Base-by-base conservation (phyloP, 2,797 vertebrate genomes). In the Pantherophis vulpinus region DNA sequence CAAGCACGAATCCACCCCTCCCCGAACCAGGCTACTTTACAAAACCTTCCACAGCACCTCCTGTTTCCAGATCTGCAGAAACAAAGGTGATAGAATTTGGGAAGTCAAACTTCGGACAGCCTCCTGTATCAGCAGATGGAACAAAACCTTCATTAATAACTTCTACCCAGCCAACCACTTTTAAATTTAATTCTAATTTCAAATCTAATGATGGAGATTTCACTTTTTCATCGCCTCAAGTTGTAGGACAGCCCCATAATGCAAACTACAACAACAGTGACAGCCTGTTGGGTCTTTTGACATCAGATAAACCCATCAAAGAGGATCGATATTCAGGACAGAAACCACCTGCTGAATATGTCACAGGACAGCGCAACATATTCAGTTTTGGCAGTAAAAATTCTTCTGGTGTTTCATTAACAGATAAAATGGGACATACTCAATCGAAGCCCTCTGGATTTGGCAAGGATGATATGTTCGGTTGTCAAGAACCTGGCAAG, bases 1-100 rank as follows among this genome's bases (percentile, higher is more conserved):
- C 98, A 93, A 98, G 97, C 93, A 98, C 98, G 70, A 99, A 99
- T 94, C 99, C 99, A 79, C 97, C 98, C 0, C 97, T 99, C 83
- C 99, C 99, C 88, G 99, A 99, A 95, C 99, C 99, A 87, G 99
- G 99, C 14, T 99, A 99, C 97, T 99, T 99, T 96, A 99, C 99
- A 89, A 99, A 99, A 94, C 98, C 98, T 54, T 96, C 98, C 25
- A 94, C 97, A 0, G 97, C 96, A 0, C 95, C 98, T 37, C 98
- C 98, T 5, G 97, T 98, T 91, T 92, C 96, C 94, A 99, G 99
- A 96, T 97, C 97, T 94, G 93, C 96, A n/a, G 99, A 99, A 70
- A 97, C 98, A 61, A 99, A 99, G 94, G 95, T 97, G 63, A 87
- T 98, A 86, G 99, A 99, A 93, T 98, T 99, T 97, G 98, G 98